Percentiles rank a stretch among this genome's conserved stretches.
phyloP scores from a whole-genome alignment of 2,797 vertebrate genomes.

The Oreochromis grahami region DNA sequence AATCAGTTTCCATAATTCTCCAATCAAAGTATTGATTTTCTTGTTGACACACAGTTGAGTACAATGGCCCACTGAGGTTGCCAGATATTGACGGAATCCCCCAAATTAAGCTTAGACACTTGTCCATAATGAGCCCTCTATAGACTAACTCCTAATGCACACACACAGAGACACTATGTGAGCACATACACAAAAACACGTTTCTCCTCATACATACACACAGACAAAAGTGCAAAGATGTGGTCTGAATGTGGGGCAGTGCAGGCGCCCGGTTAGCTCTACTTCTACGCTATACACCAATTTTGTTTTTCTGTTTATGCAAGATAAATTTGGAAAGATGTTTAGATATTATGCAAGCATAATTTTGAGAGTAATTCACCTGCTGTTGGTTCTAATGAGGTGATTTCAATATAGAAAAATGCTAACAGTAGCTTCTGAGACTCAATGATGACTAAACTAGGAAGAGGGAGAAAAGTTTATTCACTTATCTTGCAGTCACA shows the following conservation, averaged over 20 bases:
- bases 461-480: neutral
- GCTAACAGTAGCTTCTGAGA: neutral
- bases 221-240: neutral
- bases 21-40: constrained; percentile 55
- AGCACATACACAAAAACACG: neutral
- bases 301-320: neutral
- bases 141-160: constrained; percentile 1
- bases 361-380: neutral
- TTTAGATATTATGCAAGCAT: neutral
- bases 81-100: constrained; percentile 44
- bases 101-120: constrained; percentile 12
- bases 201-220: neutral
- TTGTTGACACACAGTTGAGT: constrained; percentile 36
- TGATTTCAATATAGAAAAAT: constrained; percentile 9
- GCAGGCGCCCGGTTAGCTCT: neutral
- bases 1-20: constrained; percentile 59
- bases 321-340: neutral
- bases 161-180: neutral
- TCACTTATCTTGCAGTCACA: neutral
- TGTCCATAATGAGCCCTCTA: constrained; percentile 44
- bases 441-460: constrained; percentile 1
- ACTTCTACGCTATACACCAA: neutral
- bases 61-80: constrained; percentile 26
- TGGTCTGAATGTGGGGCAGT: neutral
- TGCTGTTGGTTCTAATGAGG: neutral